Conservation (phyloP, 2,113 vertebrate genomes). For the Tringa solitaria region DNA sequence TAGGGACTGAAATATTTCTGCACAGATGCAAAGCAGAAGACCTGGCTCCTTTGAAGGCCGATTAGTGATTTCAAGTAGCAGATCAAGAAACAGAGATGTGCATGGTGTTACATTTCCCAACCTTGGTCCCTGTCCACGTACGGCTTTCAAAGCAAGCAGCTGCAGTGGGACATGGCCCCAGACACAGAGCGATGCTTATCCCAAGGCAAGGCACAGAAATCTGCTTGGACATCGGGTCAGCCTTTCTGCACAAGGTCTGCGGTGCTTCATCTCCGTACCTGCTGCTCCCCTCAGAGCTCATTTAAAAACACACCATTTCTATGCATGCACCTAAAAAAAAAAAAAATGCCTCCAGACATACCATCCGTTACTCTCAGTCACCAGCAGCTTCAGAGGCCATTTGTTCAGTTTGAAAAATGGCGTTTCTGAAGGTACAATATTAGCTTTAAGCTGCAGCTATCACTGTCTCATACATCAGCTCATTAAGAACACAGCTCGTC, state of each 20-base stretch:
- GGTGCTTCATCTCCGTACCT: background rate
- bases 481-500: conserved; percentile 10
- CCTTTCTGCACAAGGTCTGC: background rate
- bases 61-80: background rate
- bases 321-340: background rate
- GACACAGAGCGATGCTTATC: fast-evolving
- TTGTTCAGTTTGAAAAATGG: conserved; percentile 52
- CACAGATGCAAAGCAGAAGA: background rate
- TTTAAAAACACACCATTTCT: background rate
- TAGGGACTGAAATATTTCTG: background rate
- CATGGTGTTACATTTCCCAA: background rate
- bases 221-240: fast-evolving
- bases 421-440: background rate
- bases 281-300: background rate
- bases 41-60: background rate
- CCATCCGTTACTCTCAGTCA: background rate
- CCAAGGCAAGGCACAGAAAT: background rate
- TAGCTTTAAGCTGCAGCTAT: conserved; percentile 33
- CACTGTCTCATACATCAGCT: conserved; percentile 52
- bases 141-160: background rate
- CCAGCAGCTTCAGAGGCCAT: conserved; percentile 14
- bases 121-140: background rate
- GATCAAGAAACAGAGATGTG: background rate
- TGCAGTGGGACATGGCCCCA: background rate
- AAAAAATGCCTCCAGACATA: background rate